Base-by-base conservation (phyloP, 2,113 vertebrate genomes). In the Pagrus major region DNA sequence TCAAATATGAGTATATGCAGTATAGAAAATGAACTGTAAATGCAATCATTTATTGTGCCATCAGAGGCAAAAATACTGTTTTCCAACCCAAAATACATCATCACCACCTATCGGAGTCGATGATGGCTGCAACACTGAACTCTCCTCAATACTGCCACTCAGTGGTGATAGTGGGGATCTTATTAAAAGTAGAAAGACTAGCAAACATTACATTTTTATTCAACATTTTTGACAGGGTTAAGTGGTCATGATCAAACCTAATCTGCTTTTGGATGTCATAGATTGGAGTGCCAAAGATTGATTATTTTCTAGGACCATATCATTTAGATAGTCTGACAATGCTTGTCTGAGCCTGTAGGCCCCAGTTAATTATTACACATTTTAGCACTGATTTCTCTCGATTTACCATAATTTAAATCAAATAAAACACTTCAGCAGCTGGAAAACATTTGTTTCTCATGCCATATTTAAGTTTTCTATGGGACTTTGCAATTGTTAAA, bases 131-230 rank as follows among this genome's bases (percentile, higher is more conserved):
- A 31, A 23, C 21, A 44, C 6, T 33, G 2, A 69, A 60, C 6
- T 25, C 44, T 42, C 23, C n/a, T 8, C 47, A 76, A 44, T 60
- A 54, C 78, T 76, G 78, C 37, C 74, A 27, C 67, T 35, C 2
- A 14, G 81, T 83, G 81, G 65, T 37, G 21, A 41, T 7, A 11
- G 37, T 10, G 14, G 35, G 23, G 27, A 10, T 20, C 4, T 39
- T n/a, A 1, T 46, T 72, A 49, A 16, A 51, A 31, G n/a, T 18
- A 31, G 1, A 9, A 15, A 23, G 39, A n/a, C 8, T 55, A 1
- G 21, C 16, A 27, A 35, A 54, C 61, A 54, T 9, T n/a, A n/a
- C n/a, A n/a, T n/a, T n/a, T n/a, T n/a, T n/a, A n/a, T n/a, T n/a
- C n/a, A n/a, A n/a, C n/a, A n/a, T n/a, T n/a, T n/a, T n/a, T n/a